phyloP scores from a whole-genome alignment of 2,113 vertebrate species.

The Cynopterus brachyotis region DNA sequence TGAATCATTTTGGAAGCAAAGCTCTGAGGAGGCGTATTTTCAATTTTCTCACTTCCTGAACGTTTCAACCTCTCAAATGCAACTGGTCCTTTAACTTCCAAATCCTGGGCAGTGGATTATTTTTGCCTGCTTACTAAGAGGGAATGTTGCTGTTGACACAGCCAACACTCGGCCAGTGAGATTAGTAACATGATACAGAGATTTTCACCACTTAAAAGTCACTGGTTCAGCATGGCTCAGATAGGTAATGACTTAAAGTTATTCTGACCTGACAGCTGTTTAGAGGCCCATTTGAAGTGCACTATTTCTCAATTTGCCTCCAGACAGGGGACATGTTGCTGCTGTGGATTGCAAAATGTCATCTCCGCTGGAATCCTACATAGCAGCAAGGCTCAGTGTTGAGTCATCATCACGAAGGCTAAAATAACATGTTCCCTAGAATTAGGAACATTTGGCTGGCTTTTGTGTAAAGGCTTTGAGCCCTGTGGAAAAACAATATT shows the following conservation, averaged over 20 bases:
- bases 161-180: conserved; percentile 44
- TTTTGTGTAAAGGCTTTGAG: conserved; percentile 71
- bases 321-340: conserved; percentile 60
- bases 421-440: conserved; percentile 73
- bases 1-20: conserved; percentile 3
- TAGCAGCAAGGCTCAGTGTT: conserved; percentile 28
- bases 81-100: conserved; percentile 20
- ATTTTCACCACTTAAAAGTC: conserved; percentile 78
- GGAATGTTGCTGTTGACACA: conserved; percentile 62
- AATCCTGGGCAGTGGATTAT: not conserved
- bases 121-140: conserved; percentile 66
- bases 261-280: conserved; percentile 72
- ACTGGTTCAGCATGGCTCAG: conserved; percentile 53
- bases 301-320: conserved; percentile 69
- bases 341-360: conserved; percentile 68
- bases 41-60: conserved; percentile 52
- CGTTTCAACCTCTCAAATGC: conserved; percentile 37
- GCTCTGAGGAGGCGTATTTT: conserved; percentile 56
- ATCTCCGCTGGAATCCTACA: conserved; percentile 66
- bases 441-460: conserved; percentile 73
- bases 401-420: conserved; percentile 66
- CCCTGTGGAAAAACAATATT: conserved; percentile 68
- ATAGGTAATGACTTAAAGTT: conserved; percentile 64
- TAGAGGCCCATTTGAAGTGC: conserved; percentile 67
- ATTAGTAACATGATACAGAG: conserved; percentile 63